Base-by-base conservation (phyloP, 2,797 vertebrate genomes). In the Sardinella longiceps region DNA sequence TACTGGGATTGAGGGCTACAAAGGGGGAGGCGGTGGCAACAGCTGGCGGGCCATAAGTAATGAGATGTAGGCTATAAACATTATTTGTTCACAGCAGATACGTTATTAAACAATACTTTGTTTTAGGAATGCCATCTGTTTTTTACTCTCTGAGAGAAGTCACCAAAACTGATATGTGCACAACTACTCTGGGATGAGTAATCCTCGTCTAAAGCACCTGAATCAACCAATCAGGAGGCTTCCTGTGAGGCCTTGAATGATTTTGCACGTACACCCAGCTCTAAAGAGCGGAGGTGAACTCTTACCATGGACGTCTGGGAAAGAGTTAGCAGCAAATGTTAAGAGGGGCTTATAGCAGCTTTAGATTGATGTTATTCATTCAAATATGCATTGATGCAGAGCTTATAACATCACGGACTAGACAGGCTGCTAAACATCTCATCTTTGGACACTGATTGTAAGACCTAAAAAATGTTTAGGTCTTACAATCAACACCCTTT, bases 121-220 rank as follows among this genome's bases (percentile, higher is more conserved):
- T 77, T 39, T 77, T 18, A 77, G 37, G 37, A 43, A 77, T 77
- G 70, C 70, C 70, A 77, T 77, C 70, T 77, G 15, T 37, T 43
- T 77, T 77, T 39, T 39, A 37, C 30, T 77, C 15, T 37, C 37
- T 39, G 37, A 10, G 7, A 39, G 37, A 5, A 23, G 1, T 20
- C 4, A 5, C 37, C 70, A 77, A 39, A 39, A 15, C 70, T 77
- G 43, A 5, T 53, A 23, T 15, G 23, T 39, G 37, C 39, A 1
- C 4, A 4, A 37, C 37, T 20, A 1, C 15, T 43, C 18, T 43
- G 37, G 70, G 37, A 39, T 39, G 37, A 23, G 18, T 39, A 77
- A 43, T 77, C 70, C 39, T 20, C 63, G 20, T 9, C 70, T 39
- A 39, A 37, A 33, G 28, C 14, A 43, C 6, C 33, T 77, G 70